Evolutionary conservation across 2,113 vertebrate species (phyloP), one percentile per base, ranked within the genome.

Genomic region (Raja brachyura): DNA sequence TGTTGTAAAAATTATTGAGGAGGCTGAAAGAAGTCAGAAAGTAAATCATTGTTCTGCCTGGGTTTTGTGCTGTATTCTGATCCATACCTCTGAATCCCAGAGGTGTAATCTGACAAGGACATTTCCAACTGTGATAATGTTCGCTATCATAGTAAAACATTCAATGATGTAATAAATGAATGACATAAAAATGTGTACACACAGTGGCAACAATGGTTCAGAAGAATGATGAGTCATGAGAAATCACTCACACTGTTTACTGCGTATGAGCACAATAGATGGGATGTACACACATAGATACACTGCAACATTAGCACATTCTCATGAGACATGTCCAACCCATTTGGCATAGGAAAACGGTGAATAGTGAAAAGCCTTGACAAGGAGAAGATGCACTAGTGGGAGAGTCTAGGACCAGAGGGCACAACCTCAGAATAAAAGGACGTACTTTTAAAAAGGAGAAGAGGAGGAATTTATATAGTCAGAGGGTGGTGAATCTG

Each of bases 81-180:
- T 88, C 59, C 83, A 66, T 31, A 18, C 61, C 28, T 31, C 59
- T 31, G 83, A 31, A 61, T 18, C 83, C 59, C n/a, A 5, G 18
- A 5, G 83, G 83, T 61, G 39, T 33, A n/a, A 88, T 88, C 61
- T 88, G 83, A 88, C 83, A 88, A 18, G 11, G 16, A 8, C 83
- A 88, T 88, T 88, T 63, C 59, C 63, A 66, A 66, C 83, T 88
- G 59, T 63, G 83, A 88, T 88, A 88, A 88, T 63, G 31, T n/a
- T 31, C 59, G 63, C 83, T 7, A 66, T 88, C 63, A 88, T 88
- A 63, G n/a, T 88, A 11, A 59, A 56, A 61, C 61, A 86, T 16
- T 28, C 81, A 86, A 86, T 59, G 54, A 25, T 85, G 54, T 88
- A 63, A 88, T 31, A 88, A 86, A 63, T 31, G 16, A 33, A 20